Percentiles rank a stretch among this genome's conserved stretches.
Evolutionary conservation across 2,888 invertebrate species (phyloP).

Genomic region (Tachina fera): DNA sequence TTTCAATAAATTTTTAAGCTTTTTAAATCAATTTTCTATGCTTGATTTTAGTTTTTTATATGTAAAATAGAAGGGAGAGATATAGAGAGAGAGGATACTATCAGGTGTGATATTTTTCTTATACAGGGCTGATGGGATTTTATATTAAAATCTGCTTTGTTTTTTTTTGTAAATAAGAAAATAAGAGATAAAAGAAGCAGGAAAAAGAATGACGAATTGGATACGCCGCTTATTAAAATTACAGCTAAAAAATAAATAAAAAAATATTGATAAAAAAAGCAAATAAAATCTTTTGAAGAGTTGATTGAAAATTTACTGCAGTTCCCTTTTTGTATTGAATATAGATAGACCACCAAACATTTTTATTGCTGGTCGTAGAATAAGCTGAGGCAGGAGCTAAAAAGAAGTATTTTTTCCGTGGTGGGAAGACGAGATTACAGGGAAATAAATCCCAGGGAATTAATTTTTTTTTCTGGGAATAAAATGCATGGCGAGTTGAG

Average conservation of each 20-base stretch:
- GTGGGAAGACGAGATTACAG: too few species aligned
- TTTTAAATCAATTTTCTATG: constrained; percentile 42
- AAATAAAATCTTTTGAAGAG: constrained; percentile 7
- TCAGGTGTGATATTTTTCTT: constrained; percentile 51
- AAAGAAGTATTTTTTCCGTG: too few species aligned
- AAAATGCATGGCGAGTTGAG: too few species aligned
- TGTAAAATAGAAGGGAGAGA: constrained; percentile 1
- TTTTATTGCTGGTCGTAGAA: neutral
- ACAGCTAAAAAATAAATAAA: neutral
- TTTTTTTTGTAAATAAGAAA: neutral
- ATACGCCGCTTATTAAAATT: constrained; percentile 37
- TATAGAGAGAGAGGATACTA: neutral
- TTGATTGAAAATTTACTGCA: constrained; percentile 53
- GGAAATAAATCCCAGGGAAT: too few species aligned
- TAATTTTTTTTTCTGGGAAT: too few species aligned
- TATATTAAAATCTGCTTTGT: neutral
- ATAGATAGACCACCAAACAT: constrained; percentile 23
- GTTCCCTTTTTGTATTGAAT: constrained; percentile 1
- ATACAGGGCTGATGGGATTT: constrained; percentile 13
- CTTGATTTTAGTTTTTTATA: constrained; percentile 12
- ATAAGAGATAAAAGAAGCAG: neutral
- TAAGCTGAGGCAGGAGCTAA: too few species aligned
- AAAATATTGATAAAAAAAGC: neutral
- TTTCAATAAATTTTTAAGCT: constrained; percentile 25
- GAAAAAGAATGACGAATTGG: constrained; percentile 27